Base-by-base conservation (phyloP, 1,140 invertebrate species). In the Hetaerina americana region DNA sequence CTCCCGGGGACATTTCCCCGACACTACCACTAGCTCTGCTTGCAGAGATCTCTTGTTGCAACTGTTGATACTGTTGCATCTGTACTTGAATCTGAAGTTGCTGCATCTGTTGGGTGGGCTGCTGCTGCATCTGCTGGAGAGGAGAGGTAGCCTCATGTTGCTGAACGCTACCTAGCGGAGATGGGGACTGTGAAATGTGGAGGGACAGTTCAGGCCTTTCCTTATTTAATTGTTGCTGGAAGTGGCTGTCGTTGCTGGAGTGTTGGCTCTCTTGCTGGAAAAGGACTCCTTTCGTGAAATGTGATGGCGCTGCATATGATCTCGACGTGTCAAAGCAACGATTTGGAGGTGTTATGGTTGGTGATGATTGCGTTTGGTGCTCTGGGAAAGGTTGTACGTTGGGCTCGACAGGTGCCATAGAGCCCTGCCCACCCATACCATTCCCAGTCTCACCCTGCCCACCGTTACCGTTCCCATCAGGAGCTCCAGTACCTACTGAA, bases 31-130 rank as follows among this genome's bases (percentile, higher is more conserved):
- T 75, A 18, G 10, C 40, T n/a, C 40, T 57, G 22, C 40, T 57
- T 10, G 40, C 40, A 18, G 40, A 57, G 40, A 5, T 26, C 67
- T 68, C 66, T n/a, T 70, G 31, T 24, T 77, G 77, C 67, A 82
- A 72, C 67, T 84, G 77, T 5, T 57, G 40, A 3, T 68, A 66
- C 22, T 68, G 28, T 24, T 77, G 77, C 67, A 83, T 72, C 68
- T 84, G 83, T 5, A 90, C 86, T 73, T 91, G 89, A 57, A 90
- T 87, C 76, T 90, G 88, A 5, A 89, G 76, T 71, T 88, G 88
- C 70, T 89, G 87, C 78, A 88, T 79, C 76, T 88, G 87, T 24
- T 87, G 81, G 12, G 83, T 80, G 0, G 75, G 66, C 66, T 74
- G 73, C 27, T 71, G 40, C 57, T 75, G 74, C 40, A 74, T 72